Percentiles rank a stretch among this genome's conserved stretches.
These are phyloP conservation scores for Brachionus sp. DNA, from an alignment of 1,140 invertebrate species.

Conservation along the genomic window DNA sequence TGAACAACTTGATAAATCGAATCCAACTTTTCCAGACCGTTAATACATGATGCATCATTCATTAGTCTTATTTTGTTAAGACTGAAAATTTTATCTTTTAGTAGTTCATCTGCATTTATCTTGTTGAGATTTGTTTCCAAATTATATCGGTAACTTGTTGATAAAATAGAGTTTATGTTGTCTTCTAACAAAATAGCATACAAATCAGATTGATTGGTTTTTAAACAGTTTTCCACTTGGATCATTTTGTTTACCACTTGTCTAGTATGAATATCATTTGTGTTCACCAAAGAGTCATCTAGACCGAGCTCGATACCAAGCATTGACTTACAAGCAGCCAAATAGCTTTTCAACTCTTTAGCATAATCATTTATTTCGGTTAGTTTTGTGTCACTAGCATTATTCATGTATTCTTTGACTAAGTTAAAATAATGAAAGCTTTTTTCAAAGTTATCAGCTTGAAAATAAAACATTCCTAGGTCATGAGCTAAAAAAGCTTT, in stretches of 20 bases:
- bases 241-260: background rate
- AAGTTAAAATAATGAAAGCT: background rate
- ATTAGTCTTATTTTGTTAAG: background rate
- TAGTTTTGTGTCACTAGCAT: background rate
- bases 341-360: background rate
- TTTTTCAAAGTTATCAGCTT: constrained; percentile 12
- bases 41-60: background rate
- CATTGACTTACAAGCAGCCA: constrained; percentile 17
- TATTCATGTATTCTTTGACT: background rate
- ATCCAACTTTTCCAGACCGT: background rate
- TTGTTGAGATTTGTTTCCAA: background rate
- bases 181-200: background rate
- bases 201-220: background rate
- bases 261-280: background rate
- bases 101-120: background rate
- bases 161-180: background rate
- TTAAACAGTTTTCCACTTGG: background rate
- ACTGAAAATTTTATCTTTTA: background rate
- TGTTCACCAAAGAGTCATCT: background rate
- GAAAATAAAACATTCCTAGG: constrained; percentile 25
- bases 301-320: background rate
- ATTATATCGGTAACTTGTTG: background rate
- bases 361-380: background rate
- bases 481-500: background rate
- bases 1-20: background rate